Percentiles rank a stretch among this genome's conserved stretches.
Conservation (phyloP, 2,113 vertebrate species). For the Labeo catla region DNA sequence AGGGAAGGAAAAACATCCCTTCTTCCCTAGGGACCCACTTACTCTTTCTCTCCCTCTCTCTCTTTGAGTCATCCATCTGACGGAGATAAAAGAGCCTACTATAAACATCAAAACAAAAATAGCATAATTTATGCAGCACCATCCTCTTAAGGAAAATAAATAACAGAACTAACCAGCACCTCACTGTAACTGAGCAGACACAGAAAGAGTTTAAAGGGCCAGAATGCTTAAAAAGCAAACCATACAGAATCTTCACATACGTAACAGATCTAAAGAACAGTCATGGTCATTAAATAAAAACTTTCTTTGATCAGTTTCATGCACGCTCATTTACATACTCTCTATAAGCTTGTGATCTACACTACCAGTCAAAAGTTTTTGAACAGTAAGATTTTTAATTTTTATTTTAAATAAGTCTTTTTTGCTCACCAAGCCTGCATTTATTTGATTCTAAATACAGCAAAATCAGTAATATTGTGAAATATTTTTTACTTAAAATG, state of each 20-base stretch:
- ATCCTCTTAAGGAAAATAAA: constrained; percentile 20
- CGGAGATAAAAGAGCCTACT: constrained; percentile 67
- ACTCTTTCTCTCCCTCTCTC: constrained; percentile 48
- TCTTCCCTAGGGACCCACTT: constrained; percentile 1
- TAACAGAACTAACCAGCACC: constrained; percentile 44
- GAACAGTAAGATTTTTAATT: too few species aligned
- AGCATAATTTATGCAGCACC: constrained; percentile 63
- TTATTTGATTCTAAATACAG: too few species aligned
- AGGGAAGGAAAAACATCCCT: constrained; percentile 28
- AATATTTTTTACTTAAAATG: too few species aligned
- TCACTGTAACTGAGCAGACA: constrained; percentile 42
- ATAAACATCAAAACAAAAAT: constrained; percentile 60
- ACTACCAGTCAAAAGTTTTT: too few species aligned
- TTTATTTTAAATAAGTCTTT: too few species aligned
- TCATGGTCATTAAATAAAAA: constrained; percentile 8
- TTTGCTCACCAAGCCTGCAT: too few species aligned
- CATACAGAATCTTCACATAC: neutral
- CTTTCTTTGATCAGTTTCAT: neutral
- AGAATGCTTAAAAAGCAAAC: neutral
- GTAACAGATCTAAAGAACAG: neutral
- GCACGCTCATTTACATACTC: neutral
- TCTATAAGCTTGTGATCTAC: neutral
- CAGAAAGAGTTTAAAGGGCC: neutral
- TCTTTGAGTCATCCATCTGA: constrained; percentile 67
- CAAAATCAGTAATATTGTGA: too few species aligned